Evolutionary conservation across 1,140 invertebrate genomes (phyloP), one percentile per base, ranked within the genome.

Genomic region (Luehdorfia chinensis): DNA sequence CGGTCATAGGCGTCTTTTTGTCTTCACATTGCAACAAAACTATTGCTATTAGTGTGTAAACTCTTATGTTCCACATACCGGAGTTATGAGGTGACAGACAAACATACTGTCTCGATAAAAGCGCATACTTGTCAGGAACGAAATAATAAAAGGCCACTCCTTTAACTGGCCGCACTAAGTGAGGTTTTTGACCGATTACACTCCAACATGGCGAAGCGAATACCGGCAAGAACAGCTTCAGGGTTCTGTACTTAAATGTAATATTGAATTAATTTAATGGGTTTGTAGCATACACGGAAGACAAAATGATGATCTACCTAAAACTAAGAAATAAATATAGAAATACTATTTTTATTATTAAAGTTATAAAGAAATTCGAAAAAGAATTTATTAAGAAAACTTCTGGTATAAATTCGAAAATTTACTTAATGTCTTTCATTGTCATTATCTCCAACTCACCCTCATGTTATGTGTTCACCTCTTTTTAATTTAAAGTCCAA

Each of bases 41-140:
- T 28, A 31, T 41, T 27, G 37, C 23, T 14, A 25, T 41, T 41
- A 28, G 21, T 15, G 23, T 12, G 23, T 19, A 36, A 15, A 13
- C 11, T 9, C 25, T 21, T 14, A 14, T 27, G 19, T 18, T 11
- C 23, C 37, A 28, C 43, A 48, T 43, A n/a, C 11, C 18, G 25
- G 2, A n/a, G 27, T 31, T 21, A 31, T 16, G 18, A 36, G 44
- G 50, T 54, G 51, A 54, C 45, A 30, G 33, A 44, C 23, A 43
- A 19, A 53, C 36, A 31, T 48, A 43, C 37, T 34, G 36, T 31
- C 14, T 34, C 7, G 51, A 54, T 54, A 48, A 54, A 18, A 30
- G 15, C 15, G 11, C 43, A 28, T 44, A 45, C 31, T 48, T 44
- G 47, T 48, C 30, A 43, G 25, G 39, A 43, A 43, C 39, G 39